phyloP scores from a whole-genome alignment of 2,888 invertebrate species.

The Cryptocheilus praepositus region DNA sequence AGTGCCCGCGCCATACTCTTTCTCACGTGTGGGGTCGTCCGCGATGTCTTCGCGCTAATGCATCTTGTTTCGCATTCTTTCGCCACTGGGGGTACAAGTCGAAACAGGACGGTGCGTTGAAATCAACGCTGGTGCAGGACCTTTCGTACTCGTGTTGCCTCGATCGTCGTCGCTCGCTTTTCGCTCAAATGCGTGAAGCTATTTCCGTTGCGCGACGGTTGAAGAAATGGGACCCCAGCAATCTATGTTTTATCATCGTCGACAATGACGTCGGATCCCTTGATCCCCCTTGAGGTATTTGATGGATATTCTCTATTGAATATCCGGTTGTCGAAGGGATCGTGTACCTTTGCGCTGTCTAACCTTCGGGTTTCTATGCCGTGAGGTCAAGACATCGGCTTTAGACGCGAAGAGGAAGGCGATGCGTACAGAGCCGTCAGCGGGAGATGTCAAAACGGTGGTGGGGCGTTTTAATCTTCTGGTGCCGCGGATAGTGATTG shows the following conservation, averaged over 20 bases:
- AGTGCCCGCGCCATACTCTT: slow-evolving; percentile 27
- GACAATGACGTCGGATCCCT: slow-evolving; percentile 45
- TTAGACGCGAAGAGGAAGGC: not conserved
- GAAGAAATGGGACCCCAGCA: no score
- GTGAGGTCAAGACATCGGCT: slow-evolving; percentile 5
- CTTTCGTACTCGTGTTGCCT: no score
- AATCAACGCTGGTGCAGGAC: no score
- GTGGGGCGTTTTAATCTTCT: slow-evolving; percentile 62
- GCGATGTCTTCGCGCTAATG: no score
- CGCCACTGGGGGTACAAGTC: no score
- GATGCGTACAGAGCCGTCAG: not conserved
- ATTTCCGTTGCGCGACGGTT: no score
- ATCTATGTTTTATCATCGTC: slow-evolving; percentile 34
- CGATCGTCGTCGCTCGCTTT: no score
- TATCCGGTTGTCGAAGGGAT: slow-evolving; percentile 56
- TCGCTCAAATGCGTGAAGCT: no score
- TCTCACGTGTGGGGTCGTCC: slow-evolving; percentile 1
- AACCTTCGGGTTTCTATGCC: slow-evolving; percentile 30
- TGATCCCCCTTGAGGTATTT: slow-evolving; percentile 55
- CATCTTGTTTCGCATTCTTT: no score
- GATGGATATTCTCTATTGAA: slow-evolving; percentile 62
- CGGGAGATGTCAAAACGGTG: not conserved
- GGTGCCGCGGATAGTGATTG: slow-evolving; percentile 64
- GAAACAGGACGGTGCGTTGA: no score
- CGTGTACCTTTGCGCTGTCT: slow-evolving; percentile 43